Conservation (phyloP, 1,140 invertebrate genomes). For the Panulirus ornatus region DNA sequence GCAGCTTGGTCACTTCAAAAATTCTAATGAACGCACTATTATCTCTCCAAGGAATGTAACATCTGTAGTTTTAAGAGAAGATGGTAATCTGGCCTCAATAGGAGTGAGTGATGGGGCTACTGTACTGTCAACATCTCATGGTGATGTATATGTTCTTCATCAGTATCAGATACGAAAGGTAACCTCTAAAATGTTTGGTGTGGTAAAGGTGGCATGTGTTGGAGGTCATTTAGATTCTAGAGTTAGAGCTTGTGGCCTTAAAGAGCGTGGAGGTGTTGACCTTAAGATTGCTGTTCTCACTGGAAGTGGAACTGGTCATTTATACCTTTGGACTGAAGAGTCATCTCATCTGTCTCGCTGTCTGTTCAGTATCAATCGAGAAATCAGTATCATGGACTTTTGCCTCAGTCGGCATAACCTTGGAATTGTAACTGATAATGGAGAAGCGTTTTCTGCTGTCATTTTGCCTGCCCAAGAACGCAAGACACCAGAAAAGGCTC, state of each 20-base stretch:
- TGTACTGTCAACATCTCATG: constrained; percentile 83
- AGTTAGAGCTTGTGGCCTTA: constrained; percentile 78
- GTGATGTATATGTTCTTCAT: constrained; percentile 85
- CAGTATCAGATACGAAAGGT: constrained; percentile 86
- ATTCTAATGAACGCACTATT: constrained; percentile 73
- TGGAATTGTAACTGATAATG: constrained; percentile 82
- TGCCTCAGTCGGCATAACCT: constrained; percentile 79
- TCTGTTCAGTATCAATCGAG: constrained; percentile 82
- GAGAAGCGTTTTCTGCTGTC: constrained; percentile 84
- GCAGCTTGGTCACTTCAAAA: constrained; percentile 83
- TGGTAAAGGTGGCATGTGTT: constrained; percentile 79
- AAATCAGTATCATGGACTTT: constrained; percentile 81
- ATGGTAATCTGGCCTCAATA: constrained; percentile 79
- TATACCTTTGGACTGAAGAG: constrained; percentile 84
- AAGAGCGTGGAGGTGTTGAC: constrained; percentile 80
- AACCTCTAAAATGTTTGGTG: constrained; percentile 81
- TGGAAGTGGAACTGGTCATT: constrained; percentile 80
- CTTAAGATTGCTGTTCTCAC: constrained; percentile 82
- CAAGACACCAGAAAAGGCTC: constrained; percentile 30
- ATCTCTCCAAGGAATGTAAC: constrained; percentile 79
- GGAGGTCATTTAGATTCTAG: constrained; percentile 81
- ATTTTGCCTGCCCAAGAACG: constrained; percentile 78
- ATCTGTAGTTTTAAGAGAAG: constrained; percentile 73
- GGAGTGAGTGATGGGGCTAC: constrained; percentile 85
- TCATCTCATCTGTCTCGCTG: constrained; percentile 81